phyloP scores from a whole-genome alignment of 1,140 invertebrate species.

The Saccostrea echinata region DNA sequence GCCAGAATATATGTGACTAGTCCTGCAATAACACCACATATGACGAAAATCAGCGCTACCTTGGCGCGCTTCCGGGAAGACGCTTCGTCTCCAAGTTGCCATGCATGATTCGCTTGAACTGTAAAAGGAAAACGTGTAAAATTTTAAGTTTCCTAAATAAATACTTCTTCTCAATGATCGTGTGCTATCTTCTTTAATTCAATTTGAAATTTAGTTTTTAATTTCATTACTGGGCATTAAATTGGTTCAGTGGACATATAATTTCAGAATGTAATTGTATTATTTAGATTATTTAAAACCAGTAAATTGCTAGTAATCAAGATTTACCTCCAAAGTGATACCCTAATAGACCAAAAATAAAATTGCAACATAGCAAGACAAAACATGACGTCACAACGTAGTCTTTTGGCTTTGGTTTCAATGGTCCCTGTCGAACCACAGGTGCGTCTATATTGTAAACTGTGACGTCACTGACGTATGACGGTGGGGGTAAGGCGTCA shows the following conservation, averaged over 20 bases:
- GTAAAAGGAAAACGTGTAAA: constrained; percentile 57
- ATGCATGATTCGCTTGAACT: constrained; percentile 75
- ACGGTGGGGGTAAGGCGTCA: not conserved
- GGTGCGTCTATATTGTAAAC: constrained; percentile 15
- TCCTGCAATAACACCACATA: constrained; percentile 69
- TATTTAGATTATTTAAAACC: too few species aligned
- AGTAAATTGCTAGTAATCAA: not conserved
- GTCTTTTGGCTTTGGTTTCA: constrained; percentile 70
- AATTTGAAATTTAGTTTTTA: too few species aligned
- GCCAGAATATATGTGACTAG: constrained; percentile 70
- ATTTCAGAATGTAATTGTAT: too few species aligned
- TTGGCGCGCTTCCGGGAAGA: constrained; percentile 67
- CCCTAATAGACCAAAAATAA: constrained; percentile 69
- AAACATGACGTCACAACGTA: constrained; percentile 70
- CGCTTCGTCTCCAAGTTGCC: constrained; percentile 72
- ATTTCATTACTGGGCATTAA: too few species aligned
- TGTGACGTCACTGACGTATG: constrained; percentile 28
- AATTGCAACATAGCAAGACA: constrained; percentile 71
- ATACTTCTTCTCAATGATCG: too few species aligned
- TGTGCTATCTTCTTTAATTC: too few species aligned
- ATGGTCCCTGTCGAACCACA: constrained; percentile 63
- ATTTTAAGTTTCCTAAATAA: not conserved
- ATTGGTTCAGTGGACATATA: too few species aligned
- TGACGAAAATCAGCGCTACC: constrained; percentile 70
- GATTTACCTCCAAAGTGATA: constrained; percentile 68